Base-by-base conservation (phyloP, 2,797 vertebrate species). In the Vultur gryphus region DNA sequence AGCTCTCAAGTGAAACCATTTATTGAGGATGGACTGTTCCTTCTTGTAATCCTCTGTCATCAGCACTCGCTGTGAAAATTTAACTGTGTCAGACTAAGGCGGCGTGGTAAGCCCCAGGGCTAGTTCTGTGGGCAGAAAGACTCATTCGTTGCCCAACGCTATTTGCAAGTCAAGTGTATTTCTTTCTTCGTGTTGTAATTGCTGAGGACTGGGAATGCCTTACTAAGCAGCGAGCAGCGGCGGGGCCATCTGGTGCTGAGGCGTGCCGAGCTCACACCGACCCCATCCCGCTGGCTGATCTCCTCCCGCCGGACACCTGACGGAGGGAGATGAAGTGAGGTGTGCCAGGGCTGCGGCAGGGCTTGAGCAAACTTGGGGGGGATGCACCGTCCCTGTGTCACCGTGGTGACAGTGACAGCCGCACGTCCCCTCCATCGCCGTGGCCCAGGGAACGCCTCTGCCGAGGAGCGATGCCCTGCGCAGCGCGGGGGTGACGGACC, bases 131-230 rank as follows among this genome's bases (percentile, higher is more conserved):
- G 77, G 72, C 23, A 59, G 48, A 16, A 10, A 43, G 55, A 89
- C 83, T 88, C 86, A 57, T 24, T 26, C 5, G 1, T 95, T 89
- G 91, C 95, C 94, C 94, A 94, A 87, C 3, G 20, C 62, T 48
- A 46, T 93, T 91, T 92, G 93, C 94, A 78, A 94, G 87, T 87
- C 94, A 54, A 89, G 92, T 10, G 91, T 11, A 7, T 92, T 88
- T 92, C 80, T 92, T 65, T 84, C 94, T 54, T 31, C 9, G 6
- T 69, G 76, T 76, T 19, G 94, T 62, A 76, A 94, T 76, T 77
- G 81, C 87, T 3, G 76, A 48, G 80, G 75, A 4, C 76, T 41
- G 88, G 90, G 87, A 89, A 93, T 43, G 93, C 69, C 69, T 94
- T 41, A 64, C 44, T 62, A 93, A 94, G 95, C 95, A 86, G n/a